These are phyloP conservation scores for Ophion slaviceki DNA, from an alignment of 2,888 invertebrate genomes.

Conservation along the genomic window DNA sequence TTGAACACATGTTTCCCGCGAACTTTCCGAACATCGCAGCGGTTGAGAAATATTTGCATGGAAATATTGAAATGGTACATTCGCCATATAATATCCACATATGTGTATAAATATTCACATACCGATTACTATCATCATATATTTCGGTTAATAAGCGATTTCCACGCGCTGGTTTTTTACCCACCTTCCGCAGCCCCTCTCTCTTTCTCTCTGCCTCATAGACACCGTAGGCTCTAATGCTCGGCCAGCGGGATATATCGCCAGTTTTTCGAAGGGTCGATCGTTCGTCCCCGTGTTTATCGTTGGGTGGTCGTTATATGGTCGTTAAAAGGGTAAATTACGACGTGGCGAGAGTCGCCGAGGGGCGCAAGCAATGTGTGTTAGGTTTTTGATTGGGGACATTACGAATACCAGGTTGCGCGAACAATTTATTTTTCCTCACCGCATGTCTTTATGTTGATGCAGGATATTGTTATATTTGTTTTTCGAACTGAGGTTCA, in stretches of 20 bases:
- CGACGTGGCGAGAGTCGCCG: constrained; percentile 56
- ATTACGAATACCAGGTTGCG: constrained; percentile 41
- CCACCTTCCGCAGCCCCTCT: not conserved
- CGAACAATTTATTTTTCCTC: constrained; percentile 23
- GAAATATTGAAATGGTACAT: no score
- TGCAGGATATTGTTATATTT: not conserved
- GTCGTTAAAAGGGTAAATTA: constrained; percentile 66
- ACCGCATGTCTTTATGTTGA: not conserved
- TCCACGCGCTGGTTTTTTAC: not conserved
- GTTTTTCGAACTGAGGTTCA: not conserved
- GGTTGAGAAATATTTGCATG: no score
- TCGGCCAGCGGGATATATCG: constrained; percentile 16
- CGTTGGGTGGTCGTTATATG: constrained; percentile 57
- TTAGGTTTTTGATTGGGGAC: constrained; percentile 8
- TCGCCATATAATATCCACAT: no score
- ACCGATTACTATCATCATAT: not conserved
- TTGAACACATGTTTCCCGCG: not conserved
- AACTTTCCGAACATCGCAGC: not conserved
- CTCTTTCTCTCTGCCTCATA: not conserved
- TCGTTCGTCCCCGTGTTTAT: constrained; percentile 57
- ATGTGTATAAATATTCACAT: no score
- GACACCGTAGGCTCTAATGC: not conserved
- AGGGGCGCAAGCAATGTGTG: constrained; percentile 14
- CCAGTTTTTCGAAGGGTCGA: constrained; percentile 26
- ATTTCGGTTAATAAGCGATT: not conserved